Evolutionary conservation across 1,140 invertebrate species (phyloP).

Genomic region (Drosophila nikananu): DNA sequence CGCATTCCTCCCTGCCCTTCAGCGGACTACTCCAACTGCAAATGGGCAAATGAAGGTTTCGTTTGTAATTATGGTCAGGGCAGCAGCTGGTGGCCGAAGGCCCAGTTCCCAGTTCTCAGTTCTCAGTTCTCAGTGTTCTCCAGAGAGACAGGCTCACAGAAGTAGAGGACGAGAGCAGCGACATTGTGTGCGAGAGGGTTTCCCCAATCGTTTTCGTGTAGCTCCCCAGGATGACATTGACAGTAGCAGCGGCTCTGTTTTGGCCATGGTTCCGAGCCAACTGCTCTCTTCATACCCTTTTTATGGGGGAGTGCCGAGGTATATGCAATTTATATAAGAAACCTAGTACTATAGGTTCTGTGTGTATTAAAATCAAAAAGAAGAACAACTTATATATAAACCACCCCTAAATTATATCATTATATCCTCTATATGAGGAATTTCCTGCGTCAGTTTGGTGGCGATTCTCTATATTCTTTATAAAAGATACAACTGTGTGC

Average conservation of each 20-base stretch:
- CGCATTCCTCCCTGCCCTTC: conserved; percentile 1
- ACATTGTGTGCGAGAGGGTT: conserved; percentile 4
- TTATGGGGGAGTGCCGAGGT: background rate
- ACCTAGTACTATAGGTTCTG: background rate
- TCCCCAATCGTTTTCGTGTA: conserved; percentile 27
- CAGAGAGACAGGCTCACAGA: background rate
- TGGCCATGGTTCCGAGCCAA: conserved; percentile 38
- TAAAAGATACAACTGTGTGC: too few species aligned
- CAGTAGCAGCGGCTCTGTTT: conserved; percentile 32
- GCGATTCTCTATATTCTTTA: background rate
- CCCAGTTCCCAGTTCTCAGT: conserved; percentile 57
- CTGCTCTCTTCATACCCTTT: conserved; percentile 18
- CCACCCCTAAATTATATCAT: background rate
- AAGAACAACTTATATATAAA: background rate
- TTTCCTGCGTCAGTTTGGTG: background rate
- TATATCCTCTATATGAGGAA: background rate
- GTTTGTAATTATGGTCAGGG: conserved; percentile 51
- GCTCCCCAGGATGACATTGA: conserved; percentile 47
- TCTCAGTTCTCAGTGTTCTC: conserved; percentile 6
- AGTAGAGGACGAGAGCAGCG: background rate
- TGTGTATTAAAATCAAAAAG: background rate
- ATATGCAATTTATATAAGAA: background rate
- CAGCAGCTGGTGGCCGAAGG: conserved; percentile 46
- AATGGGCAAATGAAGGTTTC: conserved; percentile 50
- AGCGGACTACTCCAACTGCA: conserved; percentile 22